These are phyloP conservation scores for Protula sp. DNA, from an alignment of 2,888 invertebrate genomes.

Conservation along the genomic window DNA sequence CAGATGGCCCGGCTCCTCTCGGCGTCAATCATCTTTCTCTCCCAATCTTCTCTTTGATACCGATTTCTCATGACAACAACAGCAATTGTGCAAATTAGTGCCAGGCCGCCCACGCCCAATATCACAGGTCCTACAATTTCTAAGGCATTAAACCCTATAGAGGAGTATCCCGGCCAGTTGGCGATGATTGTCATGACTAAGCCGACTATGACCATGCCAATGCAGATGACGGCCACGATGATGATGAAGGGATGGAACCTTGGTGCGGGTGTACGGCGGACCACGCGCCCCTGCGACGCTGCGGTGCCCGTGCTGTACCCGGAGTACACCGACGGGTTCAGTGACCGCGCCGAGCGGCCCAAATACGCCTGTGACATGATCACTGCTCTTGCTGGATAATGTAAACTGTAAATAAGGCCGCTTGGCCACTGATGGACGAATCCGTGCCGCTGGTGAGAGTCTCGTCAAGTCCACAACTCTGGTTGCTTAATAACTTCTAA, in stretches of 20 bases:
- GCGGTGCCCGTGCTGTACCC: background rate
- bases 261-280: background rate
- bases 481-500: no score
- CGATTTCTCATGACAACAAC: background rate
- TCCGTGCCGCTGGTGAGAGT: no score
- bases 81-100: background rate
- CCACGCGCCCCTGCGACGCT: background rate
- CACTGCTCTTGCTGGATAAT: no score
- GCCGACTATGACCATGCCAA: slow-evolving; percentile 25
- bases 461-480: no score
- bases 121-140: slow-evolving; percentile 24
- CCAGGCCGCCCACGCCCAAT: slow-evolving; percentile 14
- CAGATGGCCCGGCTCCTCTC: background rate
- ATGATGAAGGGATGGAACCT: slow-evolving; percentile 21
- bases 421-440: no score
- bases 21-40: background rate
- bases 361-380: no score
- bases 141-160: slow-evolving; percentile 22
- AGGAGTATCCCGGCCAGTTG: slow-evolving; percentile 23
- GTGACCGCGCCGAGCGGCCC: background rate
- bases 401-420: no score
- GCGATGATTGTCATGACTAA: slow-evolving; percentile 25
- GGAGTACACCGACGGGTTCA: background rate
- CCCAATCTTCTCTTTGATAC: background rate
- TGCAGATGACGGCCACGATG: slow-evolving; percentile 19